Evolutionary conservation across 2,888 invertebrate species (phyloP), one percentile per base, ranked within the genome.

Genomic region (Bugula neritina): DNA sequence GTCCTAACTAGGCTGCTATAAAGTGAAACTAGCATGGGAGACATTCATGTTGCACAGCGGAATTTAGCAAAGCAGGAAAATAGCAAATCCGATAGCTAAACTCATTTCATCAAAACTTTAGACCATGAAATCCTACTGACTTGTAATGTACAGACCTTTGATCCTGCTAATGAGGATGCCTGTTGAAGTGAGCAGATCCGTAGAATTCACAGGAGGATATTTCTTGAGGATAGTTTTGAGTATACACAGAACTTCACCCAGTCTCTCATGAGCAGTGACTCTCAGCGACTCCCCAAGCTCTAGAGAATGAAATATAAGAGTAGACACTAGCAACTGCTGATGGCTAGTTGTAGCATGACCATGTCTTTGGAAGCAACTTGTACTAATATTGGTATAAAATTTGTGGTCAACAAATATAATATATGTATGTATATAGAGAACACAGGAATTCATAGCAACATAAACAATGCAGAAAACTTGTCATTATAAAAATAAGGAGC

Each of bases 161-260:
- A 87, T 85, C 76, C 83, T 82, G 35, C 82, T 81, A 55, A 87
- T 86, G 71, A 87, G 83, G 17, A 79, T 79, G 13, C 84, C 84
- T 25, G 86, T 86, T 21, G 86, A 81, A 58, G 83, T 81, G 69
- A 86, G 81, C n/a, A 87, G 79, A 71, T 86, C 86, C 10, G 84
- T 83, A 23, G 86, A 85, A 74, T 85, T 85, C 2, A 87, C 80
- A 5, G 85, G 82, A 5, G 84, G 83, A 75, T 87, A 87, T 63
- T 82, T 82, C 77, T 86, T 85, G 71, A 87, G 77, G n/a, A 86
- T 84, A 35, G 78, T 79, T 73, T 86, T 81, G 74, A 87, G 78
- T 23, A 85, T 83, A 70, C 82, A 79, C 71, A 87, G 77, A 10
- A 87, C 85, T 73, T 86, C 86, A 1, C 85, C 86, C 31, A 87